phyloP scores from a whole-genome alignment of 2,888 invertebrate genomes.

The Tillus elongatus region DNA sequence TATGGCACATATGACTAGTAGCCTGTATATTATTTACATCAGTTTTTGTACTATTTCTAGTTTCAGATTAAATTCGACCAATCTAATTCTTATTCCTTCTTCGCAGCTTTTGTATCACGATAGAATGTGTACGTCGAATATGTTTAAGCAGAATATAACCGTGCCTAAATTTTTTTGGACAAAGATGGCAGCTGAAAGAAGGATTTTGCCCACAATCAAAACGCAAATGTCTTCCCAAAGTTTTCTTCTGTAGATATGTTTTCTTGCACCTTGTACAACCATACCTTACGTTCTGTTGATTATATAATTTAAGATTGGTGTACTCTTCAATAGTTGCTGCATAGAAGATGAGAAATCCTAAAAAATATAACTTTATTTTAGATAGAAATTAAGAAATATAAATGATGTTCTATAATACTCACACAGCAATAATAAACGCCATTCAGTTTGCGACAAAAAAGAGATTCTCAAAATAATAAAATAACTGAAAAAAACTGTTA shows the following conservation, averaged over 20 bases:
- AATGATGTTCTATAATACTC: not conserved
- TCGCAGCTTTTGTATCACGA: conserved; percentile 25
- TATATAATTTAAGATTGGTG: conserved; percentile 32
- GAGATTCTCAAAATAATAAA: too few species aligned
- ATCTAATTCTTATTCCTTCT: too few species aligned
- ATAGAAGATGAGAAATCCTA: conserved; percentile 25
- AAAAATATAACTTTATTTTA: not conserved
- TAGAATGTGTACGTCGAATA: conserved; percentile 34
- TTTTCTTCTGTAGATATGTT: conserved; percentile 39
- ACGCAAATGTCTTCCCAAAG: conserved; percentile 40
- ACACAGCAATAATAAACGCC: too few species aligned
- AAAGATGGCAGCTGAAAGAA: conserved; percentile 35
- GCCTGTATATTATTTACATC: too few species aligned
- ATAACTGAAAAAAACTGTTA: too few species aligned
- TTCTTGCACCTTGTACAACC: conserved; percentile 35
- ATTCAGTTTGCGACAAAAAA: too few species aligned
- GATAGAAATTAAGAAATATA: not conserved
- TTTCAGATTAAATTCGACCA: too few species aligned
- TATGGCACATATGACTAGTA: too few species aligned
- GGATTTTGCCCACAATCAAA: conserved; percentile 43
- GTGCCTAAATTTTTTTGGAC: conserved; percentile 34
- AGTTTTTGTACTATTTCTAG: too few species aligned
- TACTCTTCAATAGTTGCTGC: conserved; percentile 38
- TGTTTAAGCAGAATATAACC: conserved; percentile 36
- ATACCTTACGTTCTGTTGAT: conserved; percentile 32